These are phyloP conservation scores for Protobothrops mucrosquamatus DNA, from an alignment of 2,113 vertebrate species.

Conservation along the genomic window DNA sequence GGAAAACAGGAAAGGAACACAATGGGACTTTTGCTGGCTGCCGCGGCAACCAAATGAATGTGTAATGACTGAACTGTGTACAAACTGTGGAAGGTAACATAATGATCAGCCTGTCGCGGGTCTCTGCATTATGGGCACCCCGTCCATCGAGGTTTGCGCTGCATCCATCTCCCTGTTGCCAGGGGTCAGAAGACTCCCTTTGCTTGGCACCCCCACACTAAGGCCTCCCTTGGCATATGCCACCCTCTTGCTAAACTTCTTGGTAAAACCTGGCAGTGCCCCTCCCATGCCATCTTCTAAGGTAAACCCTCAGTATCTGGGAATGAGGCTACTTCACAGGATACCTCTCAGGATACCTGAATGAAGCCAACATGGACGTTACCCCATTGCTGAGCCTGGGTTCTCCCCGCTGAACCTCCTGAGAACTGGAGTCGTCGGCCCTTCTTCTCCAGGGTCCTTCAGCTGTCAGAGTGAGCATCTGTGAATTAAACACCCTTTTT, in stretches of 20 bases:
- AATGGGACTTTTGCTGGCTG: constrained; percentile 65
- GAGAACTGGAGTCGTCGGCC: background rate
- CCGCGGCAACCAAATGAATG: constrained; percentile 66
- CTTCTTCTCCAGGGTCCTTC: background rate
- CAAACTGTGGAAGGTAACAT: constrained; percentile 55
- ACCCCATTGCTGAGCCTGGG: background rate
- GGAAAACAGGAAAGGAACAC: constrained; percentile 43
- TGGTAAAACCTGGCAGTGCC: background rate
- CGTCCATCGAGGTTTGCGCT: background rate
- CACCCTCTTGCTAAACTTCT: background rate
- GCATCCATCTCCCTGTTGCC: background rate
- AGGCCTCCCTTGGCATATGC: background rate
- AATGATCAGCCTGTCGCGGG: constrained; percentile 45
- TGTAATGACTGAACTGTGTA: constrained; percentile 62
- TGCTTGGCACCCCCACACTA: rapidly evolving
- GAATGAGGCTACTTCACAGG: background rate
- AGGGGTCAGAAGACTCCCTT: background rate
- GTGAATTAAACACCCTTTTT: background rate
- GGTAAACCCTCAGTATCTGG: background rate
- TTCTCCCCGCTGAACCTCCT: background rate
- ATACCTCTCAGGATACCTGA: background rate
- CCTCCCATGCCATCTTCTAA: no score
- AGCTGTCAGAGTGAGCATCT: background rate
- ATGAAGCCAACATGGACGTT: background rate
- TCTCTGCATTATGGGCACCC: background rate